Conservation (phyloP, 2,888 invertebrate genomes). For the Drosophila mimica region DNA sequence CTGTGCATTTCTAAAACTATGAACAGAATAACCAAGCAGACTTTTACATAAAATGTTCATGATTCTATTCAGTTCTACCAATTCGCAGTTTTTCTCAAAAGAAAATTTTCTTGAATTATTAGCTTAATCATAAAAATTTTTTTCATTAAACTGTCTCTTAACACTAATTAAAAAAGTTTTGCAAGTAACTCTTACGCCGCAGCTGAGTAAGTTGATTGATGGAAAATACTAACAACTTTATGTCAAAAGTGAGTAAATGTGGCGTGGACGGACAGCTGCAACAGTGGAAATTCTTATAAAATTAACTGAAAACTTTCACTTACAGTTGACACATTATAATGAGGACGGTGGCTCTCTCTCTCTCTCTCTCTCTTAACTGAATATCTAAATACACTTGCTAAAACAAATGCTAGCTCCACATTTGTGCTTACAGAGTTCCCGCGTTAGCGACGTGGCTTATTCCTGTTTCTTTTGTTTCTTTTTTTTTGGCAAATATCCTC, state of each 20-base stretch:
- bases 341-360: background rate
- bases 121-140: conserved; percentile 20
- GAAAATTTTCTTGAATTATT: conserved; percentile 4
- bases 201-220: conserved; percentile 44
- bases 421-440: background rate
- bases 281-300: conserved; percentile 6
- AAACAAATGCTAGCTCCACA: conserved; percentile 5
- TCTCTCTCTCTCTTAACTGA: background rate
- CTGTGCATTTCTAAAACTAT: background rate
- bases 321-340: conserved; percentile 6
- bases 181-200: conserved; percentile 22
- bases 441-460: background rate
- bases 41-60: background rate
- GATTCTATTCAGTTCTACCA: conserved; percentile 3
- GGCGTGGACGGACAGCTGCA: conserved; percentile 40
- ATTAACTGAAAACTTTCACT: conserved; percentile 2
- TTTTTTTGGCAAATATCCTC: conserved; percentile 21
- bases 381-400: background rate
- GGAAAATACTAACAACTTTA: conserved; percentile 25
- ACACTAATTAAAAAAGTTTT: conserved; percentile 57
- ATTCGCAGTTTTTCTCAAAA: conserved; percentile 4
- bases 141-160: background rate
- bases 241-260: conserved; percentile 4
- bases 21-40: no score
- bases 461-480: conserved; percentile 6